Evolutionary conservation across 2,888 invertebrate species (phyloP).

Genomic region (Polymixis lichenea): DNA sequence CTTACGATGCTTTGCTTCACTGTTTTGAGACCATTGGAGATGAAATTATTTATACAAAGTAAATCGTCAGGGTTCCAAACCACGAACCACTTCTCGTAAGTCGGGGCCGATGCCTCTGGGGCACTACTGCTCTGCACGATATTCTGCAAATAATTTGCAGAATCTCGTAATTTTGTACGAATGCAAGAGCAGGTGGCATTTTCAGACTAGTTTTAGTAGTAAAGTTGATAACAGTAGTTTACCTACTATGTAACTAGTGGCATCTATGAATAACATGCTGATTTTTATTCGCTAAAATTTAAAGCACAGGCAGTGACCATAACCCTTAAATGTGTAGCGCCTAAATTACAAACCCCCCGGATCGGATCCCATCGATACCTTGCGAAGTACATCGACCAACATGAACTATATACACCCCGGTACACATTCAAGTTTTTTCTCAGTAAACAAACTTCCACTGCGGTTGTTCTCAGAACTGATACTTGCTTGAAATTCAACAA

Average conservation of each 20-base stretch:
- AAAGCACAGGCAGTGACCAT: not conserved
- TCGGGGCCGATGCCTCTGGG: too few species aligned
- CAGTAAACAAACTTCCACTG: not conserved
- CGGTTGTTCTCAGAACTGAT: constrained; percentile 8
- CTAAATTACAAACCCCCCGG: not conserved
- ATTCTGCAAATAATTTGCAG: not conserved
- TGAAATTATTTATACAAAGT: too few species aligned
- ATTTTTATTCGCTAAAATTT: not conserved
- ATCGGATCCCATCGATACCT: not conserved
- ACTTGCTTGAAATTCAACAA: constrained; percentile 16
- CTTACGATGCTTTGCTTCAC: too few species aligned
- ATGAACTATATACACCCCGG: not conserved
- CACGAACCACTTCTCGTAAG: too few species aligned
- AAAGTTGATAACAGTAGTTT: not conserved
- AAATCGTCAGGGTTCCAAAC: too few species aligned
- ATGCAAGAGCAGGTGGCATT: not conserved
- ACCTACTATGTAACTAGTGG: not conserved
- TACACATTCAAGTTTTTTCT: not conserved
- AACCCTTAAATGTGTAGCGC: not conserved
- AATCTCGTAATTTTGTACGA: constrained; percentile 4
- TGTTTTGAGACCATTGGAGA: too few species aligned
- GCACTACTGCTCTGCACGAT: too few species aligned
- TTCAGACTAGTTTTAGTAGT: not conserved
- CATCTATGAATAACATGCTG: not conserved
- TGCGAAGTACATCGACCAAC: not conserved